Evolutionary conservation across 2,113 vertebrate species (phyloP).

Genomic region (Hemiprocne comata): DNA sequence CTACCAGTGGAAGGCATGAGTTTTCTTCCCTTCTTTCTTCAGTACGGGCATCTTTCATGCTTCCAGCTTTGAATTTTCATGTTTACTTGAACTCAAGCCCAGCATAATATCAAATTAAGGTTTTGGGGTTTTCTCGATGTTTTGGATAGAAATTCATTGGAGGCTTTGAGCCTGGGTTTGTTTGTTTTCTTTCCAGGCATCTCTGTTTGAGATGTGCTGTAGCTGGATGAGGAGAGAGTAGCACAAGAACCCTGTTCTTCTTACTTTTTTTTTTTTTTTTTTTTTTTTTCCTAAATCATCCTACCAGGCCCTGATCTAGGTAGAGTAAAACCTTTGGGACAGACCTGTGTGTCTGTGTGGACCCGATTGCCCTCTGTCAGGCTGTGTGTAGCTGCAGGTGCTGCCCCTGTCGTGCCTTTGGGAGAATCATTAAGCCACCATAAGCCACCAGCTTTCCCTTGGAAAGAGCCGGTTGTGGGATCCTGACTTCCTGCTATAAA

Average conservation of each 20-base stretch:
- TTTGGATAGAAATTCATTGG: background rate
- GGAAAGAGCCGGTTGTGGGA: background rate
- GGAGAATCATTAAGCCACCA: background rate
- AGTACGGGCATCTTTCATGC: background rate
- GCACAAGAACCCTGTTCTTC: background rate
- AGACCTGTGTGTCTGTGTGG: background rate
- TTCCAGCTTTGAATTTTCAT: background rate
- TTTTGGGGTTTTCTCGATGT: slow-evolving; percentile 6
- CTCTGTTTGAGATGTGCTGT: background rate
- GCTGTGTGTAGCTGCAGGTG: background rate
- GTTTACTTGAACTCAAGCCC: slow-evolving; percentile 16
- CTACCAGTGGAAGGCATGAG: background rate
- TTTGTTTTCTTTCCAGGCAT: slow-evolving; percentile 15
- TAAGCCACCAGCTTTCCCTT: background rate
- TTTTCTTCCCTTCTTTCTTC: background rate
- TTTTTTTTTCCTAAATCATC: background rate
- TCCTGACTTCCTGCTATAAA: background rate
- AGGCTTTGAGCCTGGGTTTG: slow-evolving; percentile 8
- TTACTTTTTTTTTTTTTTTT: background rate
- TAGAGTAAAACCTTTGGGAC: background rate
- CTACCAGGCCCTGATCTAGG: background rate
- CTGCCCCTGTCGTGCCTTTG: background rate
- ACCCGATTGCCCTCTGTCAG: accelerated
- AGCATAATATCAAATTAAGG: background rate
- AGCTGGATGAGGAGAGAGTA: background rate